Evolutionary conservation across 2,888 invertebrate species (phyloP), one percentile per base, ranked within the genome.

Genomic region (Diaperis boleti): DNA sequence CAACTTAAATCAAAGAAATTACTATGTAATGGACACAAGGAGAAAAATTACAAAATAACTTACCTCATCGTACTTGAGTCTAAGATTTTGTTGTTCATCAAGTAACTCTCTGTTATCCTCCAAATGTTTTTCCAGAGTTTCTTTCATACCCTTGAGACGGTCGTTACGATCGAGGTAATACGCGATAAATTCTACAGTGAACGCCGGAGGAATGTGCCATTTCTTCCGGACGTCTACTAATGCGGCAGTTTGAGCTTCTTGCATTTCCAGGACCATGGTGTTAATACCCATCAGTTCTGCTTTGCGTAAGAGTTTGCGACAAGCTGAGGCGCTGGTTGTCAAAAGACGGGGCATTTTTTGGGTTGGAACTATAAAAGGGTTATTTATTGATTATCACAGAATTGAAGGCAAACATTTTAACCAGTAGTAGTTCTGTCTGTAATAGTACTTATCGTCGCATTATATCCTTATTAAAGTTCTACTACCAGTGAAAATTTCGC

Each of bases 141-240:
- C 85, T 71, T 93, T 90, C 83, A 96, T 87, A 8, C 90, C 89
- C 2, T 89, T 87, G 59, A 95, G 88, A 8, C 96, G 86, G 2
- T 89, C 87, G 78, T 95, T 94, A 15, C 97, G 86, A 80, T 97
- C 96, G 57, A 96, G 82, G 78, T 94, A 97, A 80, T 98, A 98
- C 0, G 92, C 94, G 47, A 97, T 92, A 79, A 96, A 98, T 80
- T 97, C 96, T 0, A 95, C 93, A 42, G 92, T 94, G 78, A 98
- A 95, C 0, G 97, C 95, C 0, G 96, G 95, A 0, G 94, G 90
- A 64, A 97, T 92, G 80, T 96, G 95, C 92, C 96, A 96, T 72
- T 96, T 96, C 72, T 95, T 94, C 6, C 94, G 87, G 3, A 95
- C 90, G 76, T 96, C 96, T 2, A 90, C 89, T 11, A 95, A 81